Evolutionary conservation across 2,113 vertebrate species (phyloP), one percentile per base, ranked within the genome.

Genomic region (Falco punctatus): DNA sequence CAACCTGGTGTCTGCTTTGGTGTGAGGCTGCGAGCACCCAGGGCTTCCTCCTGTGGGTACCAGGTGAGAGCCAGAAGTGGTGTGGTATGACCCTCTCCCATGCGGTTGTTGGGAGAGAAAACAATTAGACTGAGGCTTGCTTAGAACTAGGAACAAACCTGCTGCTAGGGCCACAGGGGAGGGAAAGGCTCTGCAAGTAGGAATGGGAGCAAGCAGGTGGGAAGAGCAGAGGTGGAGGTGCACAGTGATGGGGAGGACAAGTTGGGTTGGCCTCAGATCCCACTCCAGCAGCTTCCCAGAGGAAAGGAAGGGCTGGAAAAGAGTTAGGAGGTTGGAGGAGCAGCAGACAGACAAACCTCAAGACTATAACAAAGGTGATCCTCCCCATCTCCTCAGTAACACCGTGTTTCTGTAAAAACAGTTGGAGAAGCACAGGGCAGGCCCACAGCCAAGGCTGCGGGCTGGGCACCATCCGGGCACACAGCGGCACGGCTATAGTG

Each of bases 141-240:
- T 14, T 16, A 46, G 46, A 46, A 46, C 15, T 16, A 12, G 57
- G 38, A 72, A 15, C 24, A 11, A 72, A 16, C 6, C n/a, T 54
- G 2, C 13, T 10, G 65, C 10, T 2, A 6, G 54, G 35, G 44
- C 66, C 11, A 3, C 17, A 6, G 38, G 58, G 67, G 48, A 26
- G 48, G 81, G 15, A 15, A 42, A 52, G 24, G 32, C 26, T 44
- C 48, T 20, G 46, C 67, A 8, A 13, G 44, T 2, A 33, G n/a
- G n/a, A 30, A 33, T 4, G 23, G 30, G n/a, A 22, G 22, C 23
- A 23, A 23, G 30, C 0, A 2, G 15, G 10, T 5, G 2, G 5
- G 28, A 15, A 54, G 26, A 80, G 15, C n/a, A 30, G 24, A 19
- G 12, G 40, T 1, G 2, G 79, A 59, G 28, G 28, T 4, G 44